phyloP scores from a whole-genome alignment of 2,888 invertebrate genomes.

The Metacarcinus magister region DNA sequence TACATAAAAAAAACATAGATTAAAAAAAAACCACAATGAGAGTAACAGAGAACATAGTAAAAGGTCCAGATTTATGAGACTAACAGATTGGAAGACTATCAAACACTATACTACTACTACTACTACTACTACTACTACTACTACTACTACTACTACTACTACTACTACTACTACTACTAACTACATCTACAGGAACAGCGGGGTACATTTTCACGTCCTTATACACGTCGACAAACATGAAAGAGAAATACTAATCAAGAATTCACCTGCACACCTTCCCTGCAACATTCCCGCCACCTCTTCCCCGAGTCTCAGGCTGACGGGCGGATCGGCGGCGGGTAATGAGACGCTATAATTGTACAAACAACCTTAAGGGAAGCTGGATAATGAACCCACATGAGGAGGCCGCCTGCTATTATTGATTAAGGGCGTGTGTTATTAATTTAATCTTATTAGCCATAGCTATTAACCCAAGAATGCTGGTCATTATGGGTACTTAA shows the following conservation, averaged over 20 bases:
- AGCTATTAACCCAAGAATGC: background rate
- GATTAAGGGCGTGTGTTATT: background rate
- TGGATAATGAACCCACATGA: background rate
- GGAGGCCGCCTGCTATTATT: background rate
- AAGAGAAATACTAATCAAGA: too few relatives aligned
- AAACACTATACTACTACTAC: background rate
- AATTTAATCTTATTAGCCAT: slow-evolving; percentile 56
- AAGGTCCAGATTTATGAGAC: background rate
- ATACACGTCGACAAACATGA: background rate
- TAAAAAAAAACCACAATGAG: background rate
- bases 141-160: slow-evolving; percentile 10
- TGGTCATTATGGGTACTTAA: background rate
- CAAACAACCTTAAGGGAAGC: slow-evolving; percentile 52
- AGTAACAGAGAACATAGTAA: background rate
- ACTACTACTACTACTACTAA: background rate
- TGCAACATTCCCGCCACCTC: background rate
- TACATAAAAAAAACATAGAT: background rate
- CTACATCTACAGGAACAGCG: background rate
- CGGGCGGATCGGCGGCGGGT: background rate
- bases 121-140: background rate
- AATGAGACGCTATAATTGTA: slow-evolving; percentile 56
- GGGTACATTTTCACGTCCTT: background rate
- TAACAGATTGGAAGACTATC: background rate
- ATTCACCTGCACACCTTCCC: background rate
- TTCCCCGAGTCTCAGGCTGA: background rate